Base-by-base conservation (phyloP, 2,888 invertebrate genomes). In the Antheraea yamamai region DNA sequence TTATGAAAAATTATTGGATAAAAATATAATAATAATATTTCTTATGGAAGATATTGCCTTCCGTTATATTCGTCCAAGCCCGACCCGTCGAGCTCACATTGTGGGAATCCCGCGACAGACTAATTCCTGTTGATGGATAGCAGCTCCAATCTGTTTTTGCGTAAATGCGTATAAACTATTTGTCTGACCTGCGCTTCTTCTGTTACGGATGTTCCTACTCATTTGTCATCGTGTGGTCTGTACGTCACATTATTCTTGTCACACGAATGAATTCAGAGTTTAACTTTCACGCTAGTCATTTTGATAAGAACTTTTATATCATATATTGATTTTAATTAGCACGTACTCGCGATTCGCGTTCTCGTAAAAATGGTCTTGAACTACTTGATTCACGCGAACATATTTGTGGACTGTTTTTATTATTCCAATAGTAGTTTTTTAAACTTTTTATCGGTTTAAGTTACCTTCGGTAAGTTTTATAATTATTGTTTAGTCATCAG, bases 81-180 rank as follows among this genome's bases (percentile, higher is more conserved):
- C 66, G 52, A 26, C 73, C 52, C 52, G 52, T 64, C 8, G 7
- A 68, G 12, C 72, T 52, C 10, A 14, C 66, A 68, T 47, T 75
- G 79, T 76, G 79, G 39, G 78, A 77, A 75, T 76, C 73, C 73
- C 73, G 77, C 76, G 77, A 78, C 79, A 78, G 80, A 79, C 85
- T 90, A 90, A 91, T 89, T 90, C 88, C 79, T 77, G 82, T 81
- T 91, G 91, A 91, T 90, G 88, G 90, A 90, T 91, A 83, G 85
- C 86, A 82, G 82, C 79, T 77, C 81, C 80, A 83, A 88, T 87
- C 87, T 87, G 89, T 89, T 89, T 88, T 89, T 89, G 86, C 83
- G 79, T 84, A 87, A 89, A 90, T 88, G 88, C 88, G 86, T 88
- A 89, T 85, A 88, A 87, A 89, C 86, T 85, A 86, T 83, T 81